phyloP scores from a whole-genome alignment of 37 sponge, comb jelly and placozoan species.

The Halichondria panicea region DNA sequence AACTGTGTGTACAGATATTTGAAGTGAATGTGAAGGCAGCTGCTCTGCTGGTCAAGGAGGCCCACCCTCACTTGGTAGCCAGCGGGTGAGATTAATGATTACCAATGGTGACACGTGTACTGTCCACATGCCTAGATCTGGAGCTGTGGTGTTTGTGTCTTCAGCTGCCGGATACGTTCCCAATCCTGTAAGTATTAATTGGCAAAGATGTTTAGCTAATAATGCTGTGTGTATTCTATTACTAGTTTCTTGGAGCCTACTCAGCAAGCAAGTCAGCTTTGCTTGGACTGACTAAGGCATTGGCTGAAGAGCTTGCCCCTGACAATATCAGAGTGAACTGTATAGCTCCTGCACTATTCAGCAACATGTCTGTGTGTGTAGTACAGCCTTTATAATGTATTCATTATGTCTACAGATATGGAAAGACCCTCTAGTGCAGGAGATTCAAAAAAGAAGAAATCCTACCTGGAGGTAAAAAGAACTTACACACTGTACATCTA shows the following conservation, averaged over 20 bases:
- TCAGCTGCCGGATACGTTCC: neutral
- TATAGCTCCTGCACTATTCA: constrained; percentile 93
- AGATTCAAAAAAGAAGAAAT: constrained; percentile 42
- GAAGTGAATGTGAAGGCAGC: constrained; percentile 86
- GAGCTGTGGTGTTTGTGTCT: constrained; percentile 80
- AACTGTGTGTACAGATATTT: constrained; percentile 48
- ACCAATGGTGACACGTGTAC: neutral
- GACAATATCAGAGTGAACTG: constrained; percentile 91
- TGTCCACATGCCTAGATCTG: constrained; percentile 44
- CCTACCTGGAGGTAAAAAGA: too few species aligned
- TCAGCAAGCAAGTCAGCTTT: constrained; percentile 96
- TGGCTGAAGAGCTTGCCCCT: constrained; percentile 79
- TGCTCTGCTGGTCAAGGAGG: constrained; percentile 75
- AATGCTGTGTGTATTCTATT: too few species aligned
- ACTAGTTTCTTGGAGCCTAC: constrained; percentile 80
- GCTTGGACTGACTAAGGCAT: constrained; percentile 80
- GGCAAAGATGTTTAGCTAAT: too few species aligned
- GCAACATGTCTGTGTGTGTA: too few species aligned
- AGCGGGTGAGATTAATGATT: constrained; percentile 40
- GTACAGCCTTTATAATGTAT: too few species aligned
- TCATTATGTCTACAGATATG: constrained; percentile 50
- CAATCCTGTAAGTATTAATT: too few species aligned
- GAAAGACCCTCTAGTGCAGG: constrained; percentile 31
- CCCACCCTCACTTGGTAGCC: constrained; percentile 70
- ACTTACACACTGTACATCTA: too few species aligned